These are phyloP conservation scores for Tinea pellionella DNA, from an alignment of 2,888 invertebrate genomes.

Conservation along the genomic window DNA sequence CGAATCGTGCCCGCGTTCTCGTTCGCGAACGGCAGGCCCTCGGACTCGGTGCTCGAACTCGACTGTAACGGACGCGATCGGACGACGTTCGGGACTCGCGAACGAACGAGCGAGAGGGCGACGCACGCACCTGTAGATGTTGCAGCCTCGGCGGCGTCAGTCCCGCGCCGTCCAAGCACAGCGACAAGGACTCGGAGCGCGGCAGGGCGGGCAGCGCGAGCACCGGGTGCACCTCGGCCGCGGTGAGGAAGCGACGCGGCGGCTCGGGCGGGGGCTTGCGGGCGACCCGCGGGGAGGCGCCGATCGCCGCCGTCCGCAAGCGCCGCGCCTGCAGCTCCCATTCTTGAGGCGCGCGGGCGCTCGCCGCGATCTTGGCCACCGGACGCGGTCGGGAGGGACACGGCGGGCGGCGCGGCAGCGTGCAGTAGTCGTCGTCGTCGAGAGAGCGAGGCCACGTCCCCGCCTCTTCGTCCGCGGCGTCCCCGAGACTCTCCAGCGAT, in stretches of 20 bases:
- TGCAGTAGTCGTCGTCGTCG: conserved; percentile 53
- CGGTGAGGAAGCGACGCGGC: not conserved
- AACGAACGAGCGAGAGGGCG: too few relatives aligned
- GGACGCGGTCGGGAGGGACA: conserved; percentile 71
- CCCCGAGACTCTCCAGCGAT: conserved; percentile 86
- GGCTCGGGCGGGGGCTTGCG: not conserved
- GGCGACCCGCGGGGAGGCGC: not conserved
- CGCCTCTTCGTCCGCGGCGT: conserved; percentile 81
- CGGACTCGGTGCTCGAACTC: conserved; percentile 95
- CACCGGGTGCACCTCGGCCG: conserved; percentile 42
- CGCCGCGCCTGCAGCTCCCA: not conserved
- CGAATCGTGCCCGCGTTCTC: conserved; percentile 99
- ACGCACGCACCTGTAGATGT: not conserved
- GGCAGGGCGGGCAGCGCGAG: conserved; percentile 74
- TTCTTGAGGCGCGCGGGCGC: conserved; percentile 58
- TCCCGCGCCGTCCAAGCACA: conserved; percentile 72
- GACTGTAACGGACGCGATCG: conserved; percentile 71
- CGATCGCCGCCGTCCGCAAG: not conserved
- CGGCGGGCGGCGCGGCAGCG: conserved; percentile 65
- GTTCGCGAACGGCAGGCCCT: conserved; percentile 96
- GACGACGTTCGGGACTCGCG: too few relatives aligned
- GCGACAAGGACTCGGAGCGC: conserved; percentile 73
- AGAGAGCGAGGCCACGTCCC: conserved; percentile 84
- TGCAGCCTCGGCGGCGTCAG: conserved; percentile 57
- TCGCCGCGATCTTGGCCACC: conserved; percentile 59